A percentile compares a stretch with the other conserved stretches of the same genome.
phyloP scores from a whole-genome alignment of 1,140 invertebrate genomes.

The Brachionus sp. region DNA sequence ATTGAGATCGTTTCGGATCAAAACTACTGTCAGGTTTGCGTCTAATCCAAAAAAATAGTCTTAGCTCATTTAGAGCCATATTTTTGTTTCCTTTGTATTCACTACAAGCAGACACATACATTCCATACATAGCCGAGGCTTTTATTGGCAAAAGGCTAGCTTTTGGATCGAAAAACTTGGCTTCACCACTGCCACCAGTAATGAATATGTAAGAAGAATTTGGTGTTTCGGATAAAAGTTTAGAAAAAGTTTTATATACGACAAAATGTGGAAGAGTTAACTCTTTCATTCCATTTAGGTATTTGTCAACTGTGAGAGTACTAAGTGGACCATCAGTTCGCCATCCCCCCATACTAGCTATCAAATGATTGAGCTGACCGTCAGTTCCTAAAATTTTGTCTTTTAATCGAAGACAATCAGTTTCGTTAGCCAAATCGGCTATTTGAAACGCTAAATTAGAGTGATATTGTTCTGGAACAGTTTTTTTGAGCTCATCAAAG shows the following conservation, averaged over 20 bases:
- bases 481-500: constrained; percentile 22
- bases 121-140: constrained; percentile 26
- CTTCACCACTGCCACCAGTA: constrained; percentile 39
- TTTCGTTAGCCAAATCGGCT: constrained; percentile 34
- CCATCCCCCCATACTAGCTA: constrained; percentile 40
- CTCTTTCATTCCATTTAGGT: constrained; percentile 18
- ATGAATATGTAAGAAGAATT: constrained; percentile 31
- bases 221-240: constrained; percentile 28
- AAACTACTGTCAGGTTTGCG: constrained; percentile 9
- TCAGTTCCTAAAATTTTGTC: constrained; percentile 18
- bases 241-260: constrained; percentile 38
- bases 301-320: constrained; percentile 14
- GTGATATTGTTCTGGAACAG: constrained; percentile 1
- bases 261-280: constrained; percentile 37
- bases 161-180: constrained; percentile 32
- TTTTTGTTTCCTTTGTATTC: constrained; percentile 43
- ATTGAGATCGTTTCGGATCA: constrained; percentile 35
- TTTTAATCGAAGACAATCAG: background rate
- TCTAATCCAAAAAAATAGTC: constrained; percentile 41
- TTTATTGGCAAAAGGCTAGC: constrained; percentile 30
- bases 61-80: constrained; percentile 12
- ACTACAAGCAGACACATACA: constrained; percentile 23
- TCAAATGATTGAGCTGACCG: constrained; percentile 4
- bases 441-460: constrained; percentile 10
- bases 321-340: constrained; percentile 6